These are phyloP conservation scores for Macrotrachela quadricornifera DNA, from an alignment of 1,140 invertebrate species.

Conservation along the genomic window DNA sequence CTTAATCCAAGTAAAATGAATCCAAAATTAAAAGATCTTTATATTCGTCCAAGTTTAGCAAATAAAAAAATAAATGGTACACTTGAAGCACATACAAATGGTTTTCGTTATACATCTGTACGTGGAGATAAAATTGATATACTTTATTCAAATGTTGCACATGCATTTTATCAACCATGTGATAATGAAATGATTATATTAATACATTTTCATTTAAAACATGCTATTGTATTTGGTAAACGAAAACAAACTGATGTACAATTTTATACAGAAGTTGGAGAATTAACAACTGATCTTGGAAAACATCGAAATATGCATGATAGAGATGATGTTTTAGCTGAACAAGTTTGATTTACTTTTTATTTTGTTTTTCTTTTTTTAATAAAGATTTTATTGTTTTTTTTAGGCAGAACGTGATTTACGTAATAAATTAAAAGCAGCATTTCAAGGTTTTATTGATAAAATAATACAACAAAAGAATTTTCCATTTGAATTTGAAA, in stretches of 20 bases:
- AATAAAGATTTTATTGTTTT: too few species aligned
- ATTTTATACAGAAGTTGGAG: slow-evolving; percentile 98
- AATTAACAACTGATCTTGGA: slow-evolving; percentile 94
- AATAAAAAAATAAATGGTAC: slow-evolving; percentile 76
- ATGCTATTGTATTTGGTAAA: slow-evolving; percentile 96
- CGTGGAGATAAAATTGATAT: slow-evolving; percentile 97
- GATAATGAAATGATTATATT: slow-evolving; percentile 99
- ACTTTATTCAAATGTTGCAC: slow-evolving; percentile 96
- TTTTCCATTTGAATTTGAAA: slow-evolving; percentile 90
- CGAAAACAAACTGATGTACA: slow-evolving; percentile 97
- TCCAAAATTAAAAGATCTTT: slow-evolving; percentile 92
- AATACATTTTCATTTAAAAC: slow-evolving; percentile 83
- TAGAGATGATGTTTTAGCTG: slow-evolving; percentile 85
- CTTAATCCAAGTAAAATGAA: slow-evolving; percentile 76
- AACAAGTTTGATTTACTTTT: slow-evolving; percentile 54
- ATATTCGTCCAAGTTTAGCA: slow-evolving; percentile 91
- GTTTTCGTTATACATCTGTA: slow-evolving; percentile 89
- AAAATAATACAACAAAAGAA: slow-evolving; percentile 75
- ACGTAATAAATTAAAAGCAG: slow-evolving; percentile 78
- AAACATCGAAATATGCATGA: slow-evolving; percentile 99
- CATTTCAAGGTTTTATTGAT: slow-evolving; percentile 94
- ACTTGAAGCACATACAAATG: slow-evolving; percentile 85
- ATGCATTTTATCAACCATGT: slow-evolving; percentile 97
- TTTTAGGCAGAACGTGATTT: slow-evolving; percentile 64
- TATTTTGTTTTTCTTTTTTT: slow-evolving; percentile 19